These are phyloP conservation scores for Falcaria lacertinaria DNA, from an alignment of 2,888 invertebrate species.

Conservation along the genomic window DNA sequence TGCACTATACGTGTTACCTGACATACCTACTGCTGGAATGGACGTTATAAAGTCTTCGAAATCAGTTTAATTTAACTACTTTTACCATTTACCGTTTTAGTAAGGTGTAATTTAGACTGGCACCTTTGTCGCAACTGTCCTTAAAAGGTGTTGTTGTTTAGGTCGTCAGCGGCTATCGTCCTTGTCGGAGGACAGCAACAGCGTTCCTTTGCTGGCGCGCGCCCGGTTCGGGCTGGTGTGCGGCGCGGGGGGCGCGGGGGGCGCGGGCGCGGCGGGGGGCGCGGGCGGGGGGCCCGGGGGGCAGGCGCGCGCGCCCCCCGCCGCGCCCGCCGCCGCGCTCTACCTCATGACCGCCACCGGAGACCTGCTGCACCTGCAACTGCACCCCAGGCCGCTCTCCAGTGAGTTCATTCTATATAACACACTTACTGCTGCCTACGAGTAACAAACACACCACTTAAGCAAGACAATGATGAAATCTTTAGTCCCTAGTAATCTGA, in stretches of 20 bases:
- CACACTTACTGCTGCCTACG: slow-evolving; percentile 52
- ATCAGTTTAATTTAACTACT: too few relatives aligned
- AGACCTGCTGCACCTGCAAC: slow-evolving; percentile 90
- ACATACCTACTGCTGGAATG: too few relatives aligned
- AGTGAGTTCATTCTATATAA: slow-evolving; percentile 22
- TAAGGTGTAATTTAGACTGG: too few relatives aligned
- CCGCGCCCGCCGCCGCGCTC: slow-evolving; percentile 81
- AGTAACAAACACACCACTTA: too few relatives aligned
- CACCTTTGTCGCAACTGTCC: too few relatives aligned
- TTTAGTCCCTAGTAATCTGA: too few relatives aligned
- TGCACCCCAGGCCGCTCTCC: slow-evolving; percentile 85
- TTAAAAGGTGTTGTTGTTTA: slow-evolving; percentile 20
- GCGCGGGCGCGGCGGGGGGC: slow-evolving; percentile 57
- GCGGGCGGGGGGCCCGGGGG: slow-evolving; percentile 54
- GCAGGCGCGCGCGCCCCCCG: slow-evolving; percentile 44
- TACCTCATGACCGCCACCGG: slow-evolving; percentile 95
- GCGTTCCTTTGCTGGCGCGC: slow-evolving; percentile 87
- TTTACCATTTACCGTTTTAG: too few relatives aligned
- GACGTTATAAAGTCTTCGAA: too few relatives aligned
- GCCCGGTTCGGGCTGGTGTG: slow-evolving; percentile 71
- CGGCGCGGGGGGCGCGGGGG: slow-evolving; percentile 43
- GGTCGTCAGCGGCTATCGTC: slow-evolving; percentile 86
- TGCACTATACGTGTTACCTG: too few relatives aligned
- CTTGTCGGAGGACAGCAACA: slow-evolving; percentile 83
- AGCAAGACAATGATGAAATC: too few relatives aligned